Base-by-base conservation (phyloP, 2,113 vertebrate genomes). In the Panthera tigris region DNA sequence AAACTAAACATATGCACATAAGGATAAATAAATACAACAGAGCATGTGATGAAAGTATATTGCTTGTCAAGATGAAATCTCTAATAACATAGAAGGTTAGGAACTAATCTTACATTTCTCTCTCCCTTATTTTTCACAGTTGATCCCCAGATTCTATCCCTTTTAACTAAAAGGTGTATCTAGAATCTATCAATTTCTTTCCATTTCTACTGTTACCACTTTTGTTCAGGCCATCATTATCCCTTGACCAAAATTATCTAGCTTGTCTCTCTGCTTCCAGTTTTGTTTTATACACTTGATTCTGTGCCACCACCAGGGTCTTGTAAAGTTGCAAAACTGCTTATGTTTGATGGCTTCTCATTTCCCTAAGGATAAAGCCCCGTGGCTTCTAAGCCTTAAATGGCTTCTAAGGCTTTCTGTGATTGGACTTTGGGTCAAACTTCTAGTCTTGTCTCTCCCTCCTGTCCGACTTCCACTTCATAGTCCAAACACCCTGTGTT, bases 271-370 rank as follows among this genome's bases (percentile, higher is more conserved):
- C 66, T 65, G 36, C 29, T 29, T 94, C n/a, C 5, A 74, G 4
- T 83, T 97, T 96, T 63, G 27, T 92, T 95, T 88, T 89, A 87
- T 23, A 92, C 48, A n/a, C 2, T 73, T 55, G 52, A 76, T 85
- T 88, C 7, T 79, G 16, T 25, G 45, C n/a, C 69, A 29, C 16
- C 55, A 19, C 18, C 27, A 66, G 19, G 52, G 78, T 78, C 85
- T 65, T 63, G 15, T 73, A 84, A 85, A 88, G 76, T 39, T 84
- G 14, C 9, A 61, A 87, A 79, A 80, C 3, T 90, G 18, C 41
- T 78, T 96, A n/a, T 29, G 8, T 48, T 78, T 84, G 69, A 52
- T 52, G 9, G 27, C 23, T 61, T 93, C 85, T 79, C 14, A 71
- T 95, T 92, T 9, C 3, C 8, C 5, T 91, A 55, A 89, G 45